Conservation (phyloP, 2,888 invertebrate species). For the Syritta pipiens region DNA sequence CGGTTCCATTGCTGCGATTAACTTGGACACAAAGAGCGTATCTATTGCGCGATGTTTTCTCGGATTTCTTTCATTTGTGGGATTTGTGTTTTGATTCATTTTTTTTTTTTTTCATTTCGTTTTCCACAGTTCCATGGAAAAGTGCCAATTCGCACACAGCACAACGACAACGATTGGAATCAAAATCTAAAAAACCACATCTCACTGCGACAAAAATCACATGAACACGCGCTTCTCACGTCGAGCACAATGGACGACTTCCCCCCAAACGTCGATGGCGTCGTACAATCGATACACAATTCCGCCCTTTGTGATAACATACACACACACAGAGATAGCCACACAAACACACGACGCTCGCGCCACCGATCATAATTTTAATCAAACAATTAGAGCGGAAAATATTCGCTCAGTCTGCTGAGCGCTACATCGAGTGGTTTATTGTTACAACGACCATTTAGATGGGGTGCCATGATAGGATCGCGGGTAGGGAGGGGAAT, state of each 20-base stretch:
- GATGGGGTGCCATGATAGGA: conserved; percentile 35
- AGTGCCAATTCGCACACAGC: conserved; percentile 31
- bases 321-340: conserved; percentile 5
- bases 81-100: neutral
- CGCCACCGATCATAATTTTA: conserved; percentile 57
- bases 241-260: neutral
- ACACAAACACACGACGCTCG: conserved; percentile 22
- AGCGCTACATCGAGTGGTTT: conserved; percentile 60
- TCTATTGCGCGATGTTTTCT: conserved; percentile 48
- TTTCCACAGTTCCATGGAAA: neutral
- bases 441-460: conserved; percentile 60
- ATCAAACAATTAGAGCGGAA: conserved; percentile 66
- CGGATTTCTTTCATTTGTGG: conserved; percentile 31
- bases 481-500: conserved; percentile 4
- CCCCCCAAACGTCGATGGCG: neutral
- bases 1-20: conserved; percentile 44
- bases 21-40: conserved; percentile 28
- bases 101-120: neutral
- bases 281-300: neutral
- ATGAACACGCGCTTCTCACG: conserved; percentile 19
- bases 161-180: conserved; percentile 12
- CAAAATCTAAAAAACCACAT: conserved; percentile 9
- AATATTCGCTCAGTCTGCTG: conserved; percentile 61
- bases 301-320: too few relatives aligned
- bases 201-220: conserved; percentile 30